A percentile compares a stretch with the other conserved stretches of the same genome.
These are phyloP conservation scores for Harmothoe impar DNA, from an alignment of 2,888 invertebrate species.

Conservation along the genomic window DNA sequence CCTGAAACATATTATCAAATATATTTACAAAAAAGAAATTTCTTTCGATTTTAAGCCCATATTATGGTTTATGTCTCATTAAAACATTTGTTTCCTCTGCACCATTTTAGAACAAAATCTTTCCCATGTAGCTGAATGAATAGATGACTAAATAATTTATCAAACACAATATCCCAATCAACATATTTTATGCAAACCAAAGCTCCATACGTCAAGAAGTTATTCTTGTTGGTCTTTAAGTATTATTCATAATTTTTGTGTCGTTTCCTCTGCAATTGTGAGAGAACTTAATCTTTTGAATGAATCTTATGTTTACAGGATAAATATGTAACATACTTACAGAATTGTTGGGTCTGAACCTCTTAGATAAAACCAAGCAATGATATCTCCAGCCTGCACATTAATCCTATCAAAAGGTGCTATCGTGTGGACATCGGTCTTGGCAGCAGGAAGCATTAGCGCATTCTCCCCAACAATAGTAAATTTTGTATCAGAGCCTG, in stretches of 20 bases:
- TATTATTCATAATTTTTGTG: not conserved
- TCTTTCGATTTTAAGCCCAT: too few species aligned
- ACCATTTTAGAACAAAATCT: too few species aligned
- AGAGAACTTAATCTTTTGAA: not conserved
- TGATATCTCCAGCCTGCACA: conserved; percentile 23
- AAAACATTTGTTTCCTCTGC: too few species aligned
- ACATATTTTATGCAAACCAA: too few species aligned
- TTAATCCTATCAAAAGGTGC: conserved; percentile 11
- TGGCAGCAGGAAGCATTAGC: not conserved
- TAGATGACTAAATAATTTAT: too few species aligned
- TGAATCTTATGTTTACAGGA: not conserved
- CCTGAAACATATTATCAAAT: too few species aligned
- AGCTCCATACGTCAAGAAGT: too few species aligned
- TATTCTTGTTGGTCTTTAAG: too few species aligned
- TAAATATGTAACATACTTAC: conserved; percentile 25
- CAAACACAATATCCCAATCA: too few species aligned
- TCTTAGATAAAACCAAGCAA: not conserved
- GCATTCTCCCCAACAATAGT: conserved; percentile 3
- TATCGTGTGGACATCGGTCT: not conserved
- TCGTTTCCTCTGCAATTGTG: not conserved
- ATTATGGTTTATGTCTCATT: too few species aligned
- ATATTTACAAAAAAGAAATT: too few species aligned
- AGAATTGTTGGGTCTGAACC: not conserved
- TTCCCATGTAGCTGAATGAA: too few species aligned
- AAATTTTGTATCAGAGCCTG: not conserved